Percentiles rank a stretch among this genome's conserved stretches.
These are phyloP conservation scores for Drosophila prostipennis DNA, from an alignment of 2,888 invertebrate genomes.

Conservation along the genomic window DNA sequence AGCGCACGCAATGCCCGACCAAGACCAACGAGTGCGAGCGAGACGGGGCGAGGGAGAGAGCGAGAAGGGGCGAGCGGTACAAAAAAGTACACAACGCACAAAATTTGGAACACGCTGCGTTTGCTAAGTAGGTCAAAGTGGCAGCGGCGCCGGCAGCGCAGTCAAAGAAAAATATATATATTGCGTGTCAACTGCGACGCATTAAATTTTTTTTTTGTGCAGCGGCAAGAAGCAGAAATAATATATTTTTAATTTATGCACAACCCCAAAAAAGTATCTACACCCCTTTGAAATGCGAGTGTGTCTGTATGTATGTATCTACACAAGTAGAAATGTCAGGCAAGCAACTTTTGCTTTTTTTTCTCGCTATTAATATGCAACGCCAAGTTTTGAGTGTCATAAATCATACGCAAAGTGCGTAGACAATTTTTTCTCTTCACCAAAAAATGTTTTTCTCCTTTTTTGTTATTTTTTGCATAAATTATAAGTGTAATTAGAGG, in stretches of 20 bases:
- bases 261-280: constrained; percentile 40
- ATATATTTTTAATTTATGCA: constrained; percentile 72
- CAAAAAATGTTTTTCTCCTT: constrained; percentile 19
- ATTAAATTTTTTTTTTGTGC: constrained; percentile 21
- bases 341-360: constrained; percentile 71
- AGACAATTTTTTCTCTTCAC: constrained; percentile 45
- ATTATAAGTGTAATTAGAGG: constrained; percentile 60
- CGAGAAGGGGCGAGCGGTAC: constrained; percentile 12
- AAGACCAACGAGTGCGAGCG: neutral
- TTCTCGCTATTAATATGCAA: constrained; percentile 77
- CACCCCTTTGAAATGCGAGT: constrained; percentile 1
- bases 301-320: constrained; percentile 1
- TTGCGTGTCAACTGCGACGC: constrained; percentile 70
- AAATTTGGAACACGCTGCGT: constrained; percentile 77
- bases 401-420: constrained; percentile 76
- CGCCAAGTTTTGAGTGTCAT: constrained; percentile 58
- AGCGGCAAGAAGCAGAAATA: constrained; percentile 27
- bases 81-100: constrained; percentile 60
- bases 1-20: constrained; percentile 62
- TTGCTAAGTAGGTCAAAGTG: constrained; percentile 75
- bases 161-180: constrained; percentile 6
- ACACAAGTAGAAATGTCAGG: constrained; percentile 23
- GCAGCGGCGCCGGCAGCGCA: constrained; percentile 60
- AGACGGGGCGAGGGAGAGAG: constrained; percentile 3
- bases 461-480: constrained; percentile 56